Percentiles rank a stretch among this genome's conserved stretches.
These are phyloP conservation scores for Pseudorectes ferrugineus DNA, from an alignment of 2,113 vertebrate species.

Conservation along the genomic window DNA sequence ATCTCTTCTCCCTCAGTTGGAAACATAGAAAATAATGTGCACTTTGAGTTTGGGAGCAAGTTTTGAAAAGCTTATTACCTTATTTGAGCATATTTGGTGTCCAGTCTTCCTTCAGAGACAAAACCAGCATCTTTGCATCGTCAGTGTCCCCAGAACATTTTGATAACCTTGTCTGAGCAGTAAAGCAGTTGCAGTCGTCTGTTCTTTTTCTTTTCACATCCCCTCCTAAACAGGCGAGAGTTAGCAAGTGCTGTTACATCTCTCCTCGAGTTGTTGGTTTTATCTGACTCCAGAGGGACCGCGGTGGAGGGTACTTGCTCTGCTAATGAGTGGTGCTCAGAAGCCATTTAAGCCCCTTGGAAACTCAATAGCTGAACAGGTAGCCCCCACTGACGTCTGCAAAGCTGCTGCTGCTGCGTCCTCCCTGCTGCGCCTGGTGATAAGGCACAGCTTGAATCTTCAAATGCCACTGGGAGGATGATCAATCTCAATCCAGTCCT, in stretches of 20 bases:
- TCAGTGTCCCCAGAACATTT: not conserved
- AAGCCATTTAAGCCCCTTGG: not conserved
- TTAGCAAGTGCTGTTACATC: not conserved
- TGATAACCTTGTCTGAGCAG: not conserved
- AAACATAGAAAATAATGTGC: not conserved
- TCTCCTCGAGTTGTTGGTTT: not conserved
- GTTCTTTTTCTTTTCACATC: not conserved
- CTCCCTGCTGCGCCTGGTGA: not conserved
- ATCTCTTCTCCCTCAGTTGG: not conserved
- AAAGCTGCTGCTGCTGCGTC: not conserved
- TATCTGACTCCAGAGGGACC: not conserved
- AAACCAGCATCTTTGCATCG: rapidly evolving
- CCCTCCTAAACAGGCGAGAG: not conserved
- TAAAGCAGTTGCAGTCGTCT: not conserved
- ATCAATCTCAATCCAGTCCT: conserved; percentile 30
- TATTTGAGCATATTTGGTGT: not conserved
- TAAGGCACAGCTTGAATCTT: conserved; percentile 28
- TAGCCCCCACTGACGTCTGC: not conserved
- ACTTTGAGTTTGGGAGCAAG: not conserved
- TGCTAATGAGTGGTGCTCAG: not conserved
- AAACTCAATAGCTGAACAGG: not conserved
- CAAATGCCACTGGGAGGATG: not conserved
- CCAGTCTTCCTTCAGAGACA: not conserved
- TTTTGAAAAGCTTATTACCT: not conserved
- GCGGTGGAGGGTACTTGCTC: not conserved